These are phyloP conservation scores for Mixornis gularis DNA, from an alignment of 2,113 vertebrate species.

Conservation along the genomic window DNA sequence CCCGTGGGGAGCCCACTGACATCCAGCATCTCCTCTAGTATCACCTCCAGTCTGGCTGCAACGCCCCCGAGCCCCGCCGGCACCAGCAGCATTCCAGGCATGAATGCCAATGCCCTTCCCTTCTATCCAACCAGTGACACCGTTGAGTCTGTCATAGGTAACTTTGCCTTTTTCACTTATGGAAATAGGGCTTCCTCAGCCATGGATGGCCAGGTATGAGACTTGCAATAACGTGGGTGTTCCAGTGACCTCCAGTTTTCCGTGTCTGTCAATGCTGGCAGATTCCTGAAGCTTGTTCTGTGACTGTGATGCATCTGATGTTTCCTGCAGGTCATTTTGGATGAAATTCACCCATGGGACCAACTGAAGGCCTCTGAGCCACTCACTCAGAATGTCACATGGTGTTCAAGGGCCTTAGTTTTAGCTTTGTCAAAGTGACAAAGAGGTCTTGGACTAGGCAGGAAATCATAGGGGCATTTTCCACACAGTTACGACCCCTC, in stretches of 20 bases:
- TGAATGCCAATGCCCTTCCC: constrained; percentile 97
- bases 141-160: constrained; percentile 97
- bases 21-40: constrained; percentile 92
- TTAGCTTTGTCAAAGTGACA: constrained; percentile 22
- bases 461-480: constrained; percentile 1
- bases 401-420: neutral
- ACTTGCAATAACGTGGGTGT: neutral
- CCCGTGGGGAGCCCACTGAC: constrained; percentile 90
- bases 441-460: constrained; percentile 20
- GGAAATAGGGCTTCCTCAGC: neutral
- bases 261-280: neutral
- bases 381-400: neutral
- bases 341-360: constrained; percentile 5
- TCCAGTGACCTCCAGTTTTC: constrained; percentile 3
- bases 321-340: constrained; percentile 43
- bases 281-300: constrained; percentile 16
- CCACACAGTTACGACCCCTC: neutral
- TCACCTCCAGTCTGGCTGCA: constrained; percentile 94
- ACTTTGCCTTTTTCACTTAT: constrained; percentile 39
- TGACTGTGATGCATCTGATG: constrained; percentile 31
- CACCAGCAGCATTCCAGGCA: constrained; percentile 86
- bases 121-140: constrained; percentile 98
- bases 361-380: constrained; percentile 33
- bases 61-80: constrained; percentile 92
- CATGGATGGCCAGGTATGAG: neutral